Percentiles rank a stretch among this genome's conserved stretches.
These are phyloP conservation scores for Ornithoptera priamus DNA, from an alignment of 2,888 invertebrate genomes.

Conservation along the genomic window DNA sequence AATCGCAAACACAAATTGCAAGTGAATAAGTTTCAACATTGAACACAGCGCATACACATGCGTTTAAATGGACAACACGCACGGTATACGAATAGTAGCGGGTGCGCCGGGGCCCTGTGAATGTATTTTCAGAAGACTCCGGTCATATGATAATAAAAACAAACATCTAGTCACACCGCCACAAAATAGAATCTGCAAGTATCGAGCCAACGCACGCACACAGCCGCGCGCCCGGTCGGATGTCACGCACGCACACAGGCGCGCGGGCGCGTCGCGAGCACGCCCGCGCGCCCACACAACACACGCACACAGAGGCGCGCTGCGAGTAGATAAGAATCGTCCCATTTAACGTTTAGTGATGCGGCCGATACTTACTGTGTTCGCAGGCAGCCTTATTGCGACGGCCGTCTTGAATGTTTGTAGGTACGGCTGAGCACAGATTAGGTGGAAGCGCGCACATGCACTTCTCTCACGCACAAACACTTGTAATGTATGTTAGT, in stretches of 20 bases:
- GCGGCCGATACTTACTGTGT: constrained; percentile 76
- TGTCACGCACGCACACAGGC: constrained; percentile 62
- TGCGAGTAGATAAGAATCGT: constrained; percentile 74
- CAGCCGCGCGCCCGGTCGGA: constrained; percentile 60
- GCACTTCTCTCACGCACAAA: constrained; percentile 49
- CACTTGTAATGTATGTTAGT: constrained; percentile 21
- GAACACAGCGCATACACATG: no score
- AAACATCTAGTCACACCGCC: constrained; percentile 74
- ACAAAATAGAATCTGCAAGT: constrained; percentile 75
- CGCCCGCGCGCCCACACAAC: constrained; percentile 29
- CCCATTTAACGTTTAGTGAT: constrained; percentile 77
- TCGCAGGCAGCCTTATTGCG: constrained; percentile 79
- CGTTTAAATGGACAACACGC: neutral
- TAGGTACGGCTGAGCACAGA: constrained; percentile 61
- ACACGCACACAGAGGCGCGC: constrained; percentile 54
- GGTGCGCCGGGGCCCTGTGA: neutral
- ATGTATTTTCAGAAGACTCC: constrained; percentile 53
- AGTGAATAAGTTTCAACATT: no score
- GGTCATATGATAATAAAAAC: constrained; percentile 79
- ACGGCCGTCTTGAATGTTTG: constrained; percentile 76
- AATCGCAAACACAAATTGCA: no score
- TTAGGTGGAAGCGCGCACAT: constrained; percentile 61
- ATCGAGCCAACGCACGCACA: constrained; percentile 73
- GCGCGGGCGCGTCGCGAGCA: constrained; percentile 41
- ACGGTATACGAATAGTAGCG: constrained; percentile 3